Evolutionary conservation across 2,888 invertebrate species (phyloP), one percentile per base, ranked within the genome.

Genomic region (Netelia fuscicornis): DNA sequence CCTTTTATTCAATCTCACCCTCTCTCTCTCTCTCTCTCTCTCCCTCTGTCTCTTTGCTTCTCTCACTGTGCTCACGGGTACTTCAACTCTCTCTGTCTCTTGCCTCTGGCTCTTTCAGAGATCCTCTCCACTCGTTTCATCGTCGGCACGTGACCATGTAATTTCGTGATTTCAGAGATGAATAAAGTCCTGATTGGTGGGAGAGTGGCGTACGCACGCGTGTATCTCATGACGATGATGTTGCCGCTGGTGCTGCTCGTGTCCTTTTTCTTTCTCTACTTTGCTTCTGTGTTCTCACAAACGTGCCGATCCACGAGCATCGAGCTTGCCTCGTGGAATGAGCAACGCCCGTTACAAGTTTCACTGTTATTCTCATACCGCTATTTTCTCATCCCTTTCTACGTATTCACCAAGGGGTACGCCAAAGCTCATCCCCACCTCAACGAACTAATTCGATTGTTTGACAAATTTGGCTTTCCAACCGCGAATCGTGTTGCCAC

Each of bases 141-240:
- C 83, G 83, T 64, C 58, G 81, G 81, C 86, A 86, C 87, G 87
- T 86, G 87, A 90, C 89, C 88, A 87, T 90, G 90, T 91, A 90
- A 91, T 92, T 90, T 89, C 87, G 87, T 89, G 88, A 91, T 90
- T 90, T 86, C 84, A 86, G 85, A 71, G 85, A 87, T 91, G 90
- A 91, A 91, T 91, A 91, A 90, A 90, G 89, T 89, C 88, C 89
- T 91, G 91, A 92, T 92, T 91, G 91, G 90, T 83, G 81, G 86
- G 54, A 25, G 58, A 44, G 58, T 42, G n/a, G 77, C 62, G 68
- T 64, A 54, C 65, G 78, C 81, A 64, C 77, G 62, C 65, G 67
- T 68, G 64, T 70, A 60, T 77, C 77, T 62, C 62, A 75, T 75
- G 62, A 52, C 56, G 44, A 76, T 67, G 70, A 65, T 30, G 30